phyloP scores from a whole-genome alignment of 2,113 vertebrate genomes.

The Platichthys flesus region DNA sequence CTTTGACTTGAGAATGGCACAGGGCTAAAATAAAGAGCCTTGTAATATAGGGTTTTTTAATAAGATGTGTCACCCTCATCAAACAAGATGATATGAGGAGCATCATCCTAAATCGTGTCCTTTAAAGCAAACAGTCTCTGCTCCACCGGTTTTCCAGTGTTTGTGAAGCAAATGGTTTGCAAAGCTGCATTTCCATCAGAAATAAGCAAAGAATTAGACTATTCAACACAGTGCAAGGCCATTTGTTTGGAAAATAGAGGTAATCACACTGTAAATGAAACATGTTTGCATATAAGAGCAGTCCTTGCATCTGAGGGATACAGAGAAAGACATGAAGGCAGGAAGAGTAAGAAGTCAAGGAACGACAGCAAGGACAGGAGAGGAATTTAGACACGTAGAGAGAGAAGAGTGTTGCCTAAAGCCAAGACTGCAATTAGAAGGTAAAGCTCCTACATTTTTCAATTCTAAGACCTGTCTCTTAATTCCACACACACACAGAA shows the following conservation, averaged over 20 bases:
- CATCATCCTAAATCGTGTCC: neutral
- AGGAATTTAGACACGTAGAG: slow-evolving; percentile 27
- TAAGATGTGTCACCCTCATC: neutral
- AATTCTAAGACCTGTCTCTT: slow-evolving; percentile 15
- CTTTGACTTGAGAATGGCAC: slow-evolving; percentile 3
- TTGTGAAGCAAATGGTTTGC: neutral
- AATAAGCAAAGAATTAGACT: neutral
- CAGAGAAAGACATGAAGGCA: neutral
- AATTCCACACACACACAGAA: neutral
- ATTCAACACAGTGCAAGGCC: neutral
- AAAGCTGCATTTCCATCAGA: slow-evolving; percentile 18
- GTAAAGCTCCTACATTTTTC: slow-evolving; percentile 56
- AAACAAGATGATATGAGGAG: slow-evolving; percentile 12
- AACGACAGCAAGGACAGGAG: neutral
- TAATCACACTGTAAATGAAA: neutral
- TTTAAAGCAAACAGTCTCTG: neutral
- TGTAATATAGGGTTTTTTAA: neutral
- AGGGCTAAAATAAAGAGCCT: slow-evolving; percentile 17
- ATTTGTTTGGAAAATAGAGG: slow-evolving; percentile 13
- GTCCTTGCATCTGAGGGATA: neutral
- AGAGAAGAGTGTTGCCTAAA: slow-evolving; percentile 41
- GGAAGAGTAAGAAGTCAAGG: neutral
- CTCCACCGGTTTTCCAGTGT: neutral
- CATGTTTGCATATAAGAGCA: neutral
- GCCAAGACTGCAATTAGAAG: slow-evolving; percentile 54